These are phyloP conservation scores for Chrysopilus asiliformis DNA, from an alignment of 2,888 invertebrate genomes.

Conservation along the genomic window DNA sequence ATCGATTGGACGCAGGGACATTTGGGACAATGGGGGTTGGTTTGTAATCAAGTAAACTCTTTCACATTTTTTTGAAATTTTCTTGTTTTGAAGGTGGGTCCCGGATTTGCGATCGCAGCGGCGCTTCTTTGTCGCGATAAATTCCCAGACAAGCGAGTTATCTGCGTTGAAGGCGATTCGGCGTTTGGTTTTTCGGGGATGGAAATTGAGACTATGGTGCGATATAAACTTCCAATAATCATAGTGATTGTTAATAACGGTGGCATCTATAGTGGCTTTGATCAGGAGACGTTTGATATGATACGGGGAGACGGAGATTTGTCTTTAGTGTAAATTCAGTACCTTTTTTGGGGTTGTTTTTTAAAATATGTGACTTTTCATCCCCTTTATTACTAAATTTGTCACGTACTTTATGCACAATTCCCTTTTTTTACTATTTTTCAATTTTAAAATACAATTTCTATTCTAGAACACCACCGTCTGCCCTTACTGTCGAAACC, in stretches of 20 bases:
- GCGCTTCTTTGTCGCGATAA: constrained; percentile 72
- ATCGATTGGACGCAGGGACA: constrained; percentile 87
- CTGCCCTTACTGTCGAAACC: constrained; percentile 60
- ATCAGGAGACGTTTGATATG: constrained; percentile 56
- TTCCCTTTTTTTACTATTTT: no score
- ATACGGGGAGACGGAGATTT: constrained; percentile 57
- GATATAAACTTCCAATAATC: constrained; percentile 83
- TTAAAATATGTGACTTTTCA: no score
- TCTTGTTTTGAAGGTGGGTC: constrained; percentile 37
- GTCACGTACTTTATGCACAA: no score
- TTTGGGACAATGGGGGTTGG: constrained; percentile 91
- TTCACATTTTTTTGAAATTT: not conserved
- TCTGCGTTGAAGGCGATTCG: constrained; percentile 94
- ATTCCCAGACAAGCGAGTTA: constrained; percentile 65
- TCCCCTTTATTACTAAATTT: no score
- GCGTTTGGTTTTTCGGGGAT: constrained; percentile 98
- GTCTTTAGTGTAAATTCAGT: constrained; percentile 52
- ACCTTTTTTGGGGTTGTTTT: no score
- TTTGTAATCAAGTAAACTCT: constrained; percentile 10
- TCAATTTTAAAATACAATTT: no score
- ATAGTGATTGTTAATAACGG: constrained; percentile 90
- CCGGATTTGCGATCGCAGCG: constrained; percentile 81
- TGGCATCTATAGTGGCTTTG: constrained; percentile 84
- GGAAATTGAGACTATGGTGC: constrained; percentile 94
- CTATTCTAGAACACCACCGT: constrained; percentile 81